Conservation (phyloP, 1,140 invertebrate genomes). For the Heliothis virescens region DNA sequence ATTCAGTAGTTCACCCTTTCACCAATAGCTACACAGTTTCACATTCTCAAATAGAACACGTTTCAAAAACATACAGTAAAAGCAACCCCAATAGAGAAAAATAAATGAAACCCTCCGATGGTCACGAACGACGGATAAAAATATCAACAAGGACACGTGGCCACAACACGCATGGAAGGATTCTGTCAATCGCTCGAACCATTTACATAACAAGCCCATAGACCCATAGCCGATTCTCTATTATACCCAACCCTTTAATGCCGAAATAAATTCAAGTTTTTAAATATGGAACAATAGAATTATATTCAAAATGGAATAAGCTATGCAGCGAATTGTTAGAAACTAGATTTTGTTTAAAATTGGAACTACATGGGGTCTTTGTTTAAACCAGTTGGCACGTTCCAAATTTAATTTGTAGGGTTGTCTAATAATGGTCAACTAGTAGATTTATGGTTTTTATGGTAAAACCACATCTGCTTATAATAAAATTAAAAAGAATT, state of each 20-base stretch:
- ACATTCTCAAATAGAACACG: slow-evolving; percentile 36
- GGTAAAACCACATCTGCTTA: no score
- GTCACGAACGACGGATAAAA: slow-evolving; percentile 36
- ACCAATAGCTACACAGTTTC: slow-evolving; percentile 17
- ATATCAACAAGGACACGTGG: slow-evolving; percentile 34
- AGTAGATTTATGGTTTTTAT: no score
- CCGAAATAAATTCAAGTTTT: not conserved
- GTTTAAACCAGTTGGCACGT: not conserved
- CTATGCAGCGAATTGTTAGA: not conserved
- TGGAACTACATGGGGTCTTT: not conserved
- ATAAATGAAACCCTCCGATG: slow-evolving; percentile 40
- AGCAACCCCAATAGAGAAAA: slow-evolving; percentile 47
- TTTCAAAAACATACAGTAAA: slow-evolving; percentile 1
- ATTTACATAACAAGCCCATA: slow-evolving; percentile 21
- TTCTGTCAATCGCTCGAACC: slow-evolving; percentile 1
- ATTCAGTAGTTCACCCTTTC: not conserved
- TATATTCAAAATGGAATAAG: not conserved
- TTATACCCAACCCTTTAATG: not conserved
- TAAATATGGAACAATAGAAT: not conserved
- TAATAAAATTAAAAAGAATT: no score
- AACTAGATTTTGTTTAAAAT: not conserved
- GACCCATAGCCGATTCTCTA: not conserved
- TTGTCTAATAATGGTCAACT: not conserved
- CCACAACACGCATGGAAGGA: slow-evolving; percentile 6
- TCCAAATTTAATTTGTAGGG: not conserved